Percentiles rank a stretch among this genome's conserved stretches.
Conservation (phyloP, 1,140 invertebrate species). For the Glossosoma conforme region DNA sequence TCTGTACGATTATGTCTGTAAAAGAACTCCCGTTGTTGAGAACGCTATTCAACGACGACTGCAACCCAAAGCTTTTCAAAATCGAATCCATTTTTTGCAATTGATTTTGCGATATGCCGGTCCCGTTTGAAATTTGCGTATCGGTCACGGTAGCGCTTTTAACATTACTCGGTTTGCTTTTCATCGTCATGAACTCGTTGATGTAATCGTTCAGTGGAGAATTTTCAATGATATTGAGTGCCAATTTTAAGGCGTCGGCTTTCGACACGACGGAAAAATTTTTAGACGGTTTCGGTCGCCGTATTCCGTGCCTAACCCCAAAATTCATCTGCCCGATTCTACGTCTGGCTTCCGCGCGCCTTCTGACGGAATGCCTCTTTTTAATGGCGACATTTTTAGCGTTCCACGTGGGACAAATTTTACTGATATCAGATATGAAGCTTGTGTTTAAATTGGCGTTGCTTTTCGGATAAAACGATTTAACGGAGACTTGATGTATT, state of each 20-base stretch:
- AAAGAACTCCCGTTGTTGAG: neutral
- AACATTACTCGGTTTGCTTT: conserved; percentile 8
- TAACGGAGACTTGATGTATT: conserved; percentile 46
- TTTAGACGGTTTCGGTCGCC: conserved; percentile 49
- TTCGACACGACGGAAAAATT: conserved; percentile 14
- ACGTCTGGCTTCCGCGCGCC: conserved; percentile 33
- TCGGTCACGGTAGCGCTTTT: conserved; percentile 3
- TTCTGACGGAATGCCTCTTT: conserved; percentile 26
- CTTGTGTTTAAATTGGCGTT: conserved; percentile 41
- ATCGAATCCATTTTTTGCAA: conserved; percentile 27
- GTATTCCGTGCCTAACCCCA: conserved; percentile 52
- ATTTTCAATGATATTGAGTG: conserved; percentile 34
- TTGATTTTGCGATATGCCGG: conserved; percentile 13
- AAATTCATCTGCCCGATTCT: conserved; percentile 51
- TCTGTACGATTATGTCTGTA: neutral
- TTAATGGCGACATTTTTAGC: neutral
- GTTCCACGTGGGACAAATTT: neutral
- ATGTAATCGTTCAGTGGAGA: conserved; percentile 36
- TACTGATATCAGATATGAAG: conserved; percentile 29
- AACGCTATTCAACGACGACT: conserved; percentile 7
- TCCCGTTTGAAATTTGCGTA: conserved; percentile 2
- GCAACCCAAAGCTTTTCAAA: conserved; percentile 12
- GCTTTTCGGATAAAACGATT: conserved; percentile 51
- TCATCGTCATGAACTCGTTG: conserved; percentile 29
- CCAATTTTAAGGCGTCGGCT: conserved; percentile 29